phyloP scores from a whole-genome alignment of 1,140 invertebrate species.

The Lamellibrachia luymesi region DNA sequence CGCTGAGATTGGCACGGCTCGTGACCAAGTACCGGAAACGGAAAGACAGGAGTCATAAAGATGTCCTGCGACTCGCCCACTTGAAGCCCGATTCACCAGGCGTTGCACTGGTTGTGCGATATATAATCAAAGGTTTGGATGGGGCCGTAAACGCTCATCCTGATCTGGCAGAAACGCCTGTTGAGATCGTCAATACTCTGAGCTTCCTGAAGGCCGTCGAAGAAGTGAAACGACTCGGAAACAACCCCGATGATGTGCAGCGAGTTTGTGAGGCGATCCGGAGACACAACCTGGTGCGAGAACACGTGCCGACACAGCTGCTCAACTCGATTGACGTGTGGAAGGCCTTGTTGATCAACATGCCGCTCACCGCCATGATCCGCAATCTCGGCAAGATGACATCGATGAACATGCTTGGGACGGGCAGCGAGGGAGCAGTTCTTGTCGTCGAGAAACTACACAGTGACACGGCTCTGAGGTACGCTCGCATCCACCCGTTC shows the following conservation, averaged over 20 bases:
- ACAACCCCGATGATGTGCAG: slow-evolving; percentile 61
- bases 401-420: slow-evolving; percentile 37
- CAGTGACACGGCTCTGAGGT: background rate
- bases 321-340: slow-evolving; percentile 60
- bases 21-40: slow-evolving; percentile 64
- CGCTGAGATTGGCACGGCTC: slow-evolving; percentile 63
- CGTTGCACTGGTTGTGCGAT: slow-evolving; percentile 59
- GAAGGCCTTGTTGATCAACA: slow-evolving; percentile 63
- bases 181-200: slow-evolving; percentile 38
- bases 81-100: slow-evolving; percentile 55
- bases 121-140: slow-evolving; percentile 48
- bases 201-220: slow-evolving; percentile 63
- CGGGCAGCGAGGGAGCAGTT: background rate
- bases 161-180: slow-evolving; percentile 42
- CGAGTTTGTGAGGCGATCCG: slow-evolving; percentile 60
- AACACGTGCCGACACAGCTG: slow-evolving; percentile 68
- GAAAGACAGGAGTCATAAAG: slow-evolving; percentile 68
- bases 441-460: background rate
- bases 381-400: slow-evolving; percentile 67
- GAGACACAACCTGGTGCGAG: slow-evolving; percentile 59
- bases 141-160: slow-evolving; percentile 54
- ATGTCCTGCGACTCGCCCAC: slow-evolving; percentile 68
- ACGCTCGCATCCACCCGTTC: slow-evolving; percentile 61
- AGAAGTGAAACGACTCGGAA: slow-evolving; percentile 61
- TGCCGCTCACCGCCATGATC: slow-evolving; percentile 63